Percentiles rank a stretch among this genome's conserved stretches.
Conservation (phyloP, 2,888 invertebrate species). For the Acanthosepion pharaonis region DNA sequence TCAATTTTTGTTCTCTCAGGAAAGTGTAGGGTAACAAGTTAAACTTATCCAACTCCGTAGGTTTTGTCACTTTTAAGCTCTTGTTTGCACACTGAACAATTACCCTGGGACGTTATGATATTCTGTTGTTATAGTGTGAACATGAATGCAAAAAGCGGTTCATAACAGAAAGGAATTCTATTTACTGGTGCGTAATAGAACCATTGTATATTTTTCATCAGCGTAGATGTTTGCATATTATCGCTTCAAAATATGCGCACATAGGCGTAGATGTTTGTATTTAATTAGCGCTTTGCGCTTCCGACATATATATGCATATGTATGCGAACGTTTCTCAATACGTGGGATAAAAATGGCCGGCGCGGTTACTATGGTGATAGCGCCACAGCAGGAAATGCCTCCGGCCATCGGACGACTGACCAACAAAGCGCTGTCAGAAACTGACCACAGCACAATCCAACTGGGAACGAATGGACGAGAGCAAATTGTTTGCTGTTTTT, state of each 20-base stretch:
- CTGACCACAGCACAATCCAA: background rate
- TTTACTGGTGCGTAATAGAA: background rate
- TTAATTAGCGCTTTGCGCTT: slow-evolving; percentile 9
- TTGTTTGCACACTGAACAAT: background rate
- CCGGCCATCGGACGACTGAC: slow-evolving; percentile 13
- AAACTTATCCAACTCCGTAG: background rate
- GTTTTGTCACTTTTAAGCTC: background rate
- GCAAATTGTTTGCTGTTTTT: slow-evolving; percentile 6
- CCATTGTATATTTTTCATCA: slow-evolving; percentile 13
- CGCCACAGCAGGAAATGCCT: slow-evolving; percentile 20
- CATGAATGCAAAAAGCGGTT: background rate
- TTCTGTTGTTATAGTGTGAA: slow-evolving; percentile 9
- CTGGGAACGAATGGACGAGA: slow-evolving; percentile 8
- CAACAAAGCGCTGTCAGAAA: slow-evolving; percentile 12
- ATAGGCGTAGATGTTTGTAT: background rate
- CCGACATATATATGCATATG: slow-evolving; percentile 8
- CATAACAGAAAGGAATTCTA: background rate
- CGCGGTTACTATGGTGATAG: background rate
- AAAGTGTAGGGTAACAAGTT: background rate
- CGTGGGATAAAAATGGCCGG: background rate
- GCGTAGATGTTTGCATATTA: slow-evolving; percentile 21
- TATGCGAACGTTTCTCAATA: slow-evolving; percentile 9
- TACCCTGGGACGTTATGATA: background rate
- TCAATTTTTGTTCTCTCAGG: background rate
- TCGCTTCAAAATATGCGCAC: background rate